Evolutionary conservation across 2,113 vertebrate species (phyloP).

Genomic region (Phoenicopterus ruber): DNA sequence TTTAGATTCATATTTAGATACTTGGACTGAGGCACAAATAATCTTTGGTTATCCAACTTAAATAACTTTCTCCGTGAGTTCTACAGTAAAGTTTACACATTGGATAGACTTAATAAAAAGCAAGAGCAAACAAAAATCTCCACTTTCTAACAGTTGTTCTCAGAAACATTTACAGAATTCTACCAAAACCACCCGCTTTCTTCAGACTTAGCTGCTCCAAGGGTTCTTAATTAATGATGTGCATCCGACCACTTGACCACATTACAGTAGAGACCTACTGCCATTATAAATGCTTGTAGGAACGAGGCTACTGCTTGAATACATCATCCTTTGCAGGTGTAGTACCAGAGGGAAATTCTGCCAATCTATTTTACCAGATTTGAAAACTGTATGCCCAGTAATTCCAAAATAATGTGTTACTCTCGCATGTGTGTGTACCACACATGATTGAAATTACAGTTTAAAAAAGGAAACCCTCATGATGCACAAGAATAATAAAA

Average conservation of each 20-base stretch:
- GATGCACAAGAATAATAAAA: neutral
- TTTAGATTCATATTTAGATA: neutral
- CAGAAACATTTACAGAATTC: neutral
- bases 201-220: neutral
- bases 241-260: neutral
- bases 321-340: neutral
- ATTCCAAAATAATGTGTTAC: neutral
- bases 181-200: neutral
- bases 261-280: neutral
- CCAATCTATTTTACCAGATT: neutral
- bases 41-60: neutral
- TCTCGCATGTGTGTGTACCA: neutral
- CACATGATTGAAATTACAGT: neutral
- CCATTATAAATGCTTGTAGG: neutral
- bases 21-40: neutral
- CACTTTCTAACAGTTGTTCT: neutral
- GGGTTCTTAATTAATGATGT: neutral
- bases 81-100: neutral
- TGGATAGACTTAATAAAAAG: neutral
- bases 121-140: neutral
- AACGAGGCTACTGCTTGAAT: neutral
- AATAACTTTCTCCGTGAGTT: neutral
- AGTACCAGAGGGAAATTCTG: neutral
- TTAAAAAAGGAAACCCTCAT: neutral
- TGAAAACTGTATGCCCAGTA: neutral